Conservation (phyloP, 64 coral and sea anemone species). For the Exaiptasia diaphana region DNA sequence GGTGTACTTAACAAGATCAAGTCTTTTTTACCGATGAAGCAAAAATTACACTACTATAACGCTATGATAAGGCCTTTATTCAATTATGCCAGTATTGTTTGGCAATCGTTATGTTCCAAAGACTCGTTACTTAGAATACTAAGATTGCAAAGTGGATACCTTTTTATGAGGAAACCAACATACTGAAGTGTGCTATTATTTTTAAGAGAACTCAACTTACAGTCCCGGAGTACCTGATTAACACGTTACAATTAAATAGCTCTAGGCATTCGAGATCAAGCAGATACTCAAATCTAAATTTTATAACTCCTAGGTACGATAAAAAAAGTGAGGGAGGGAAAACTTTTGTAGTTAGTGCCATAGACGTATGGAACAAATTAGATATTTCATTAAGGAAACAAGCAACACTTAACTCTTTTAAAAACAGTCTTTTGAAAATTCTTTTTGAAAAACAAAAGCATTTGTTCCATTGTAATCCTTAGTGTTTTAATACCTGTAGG, state of each 20-base stretch:
- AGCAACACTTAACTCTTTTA: too few relatives aligned
- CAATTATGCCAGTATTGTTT: constrained; percentile 22
- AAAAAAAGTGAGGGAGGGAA: background rate
- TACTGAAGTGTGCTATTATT: constrained; percentile 1
- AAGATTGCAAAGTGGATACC: constrained; percentile 30
- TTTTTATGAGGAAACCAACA: constrained; percentile 36
- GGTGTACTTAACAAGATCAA: constrained; percentile 36
- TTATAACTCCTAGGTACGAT: constrained; percentile 9
- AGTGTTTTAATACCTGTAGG: too few relatives aligned
- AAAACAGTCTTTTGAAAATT: too few relatives aligned
- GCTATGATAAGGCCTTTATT: constrained; percentile 24
- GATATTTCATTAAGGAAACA: too few relatives aligned
- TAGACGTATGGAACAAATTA: background rate
- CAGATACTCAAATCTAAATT: constrained; percentile 13
- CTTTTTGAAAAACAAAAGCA: too few relatives aligned
- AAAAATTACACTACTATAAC: constrained; percentile 30
- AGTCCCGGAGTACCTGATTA: constrained; percentile 6
- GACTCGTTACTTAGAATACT: constrained; percentile 13
- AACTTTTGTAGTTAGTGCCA: constrained; percentile 13
- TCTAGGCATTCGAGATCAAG: background rate
- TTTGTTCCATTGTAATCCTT: too few relatives aligned
- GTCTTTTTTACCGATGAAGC: constrained; percentile 4
- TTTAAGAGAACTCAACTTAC: background rate
- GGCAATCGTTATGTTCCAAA: constrained; percentile 20
- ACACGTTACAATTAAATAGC: constrained; percentile 1